phyloP scores from a whole-genome alignment of 2,888 invertebrate species.

The Ophion ventricosus region DNA sequence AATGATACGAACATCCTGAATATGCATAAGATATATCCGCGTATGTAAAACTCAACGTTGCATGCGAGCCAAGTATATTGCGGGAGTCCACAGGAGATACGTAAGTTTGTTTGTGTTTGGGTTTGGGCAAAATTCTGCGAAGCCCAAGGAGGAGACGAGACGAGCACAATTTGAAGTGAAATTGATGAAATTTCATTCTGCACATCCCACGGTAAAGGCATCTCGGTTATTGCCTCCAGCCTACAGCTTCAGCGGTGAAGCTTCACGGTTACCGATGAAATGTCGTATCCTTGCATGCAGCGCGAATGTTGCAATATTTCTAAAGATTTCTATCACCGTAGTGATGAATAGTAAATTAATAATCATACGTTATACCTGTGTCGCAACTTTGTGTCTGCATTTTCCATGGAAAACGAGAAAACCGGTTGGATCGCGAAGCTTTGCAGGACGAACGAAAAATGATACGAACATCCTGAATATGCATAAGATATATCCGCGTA shows the following conservation, averaged over 20 bases:
- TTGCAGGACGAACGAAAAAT: slow-evolving; percentile 4
- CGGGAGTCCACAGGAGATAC: too few relatives aligned
- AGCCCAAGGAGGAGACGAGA: not conserved
- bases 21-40: too few relatives aligned
- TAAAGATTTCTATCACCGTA: slow-evolving; percentile 16
- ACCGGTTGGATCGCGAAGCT: slow-evolving; percentile 51
- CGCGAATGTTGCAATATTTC: slow-evolving; percentile 17
- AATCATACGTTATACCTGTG: slow-evolving; percentile 36
- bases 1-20: too few relatives aligned
- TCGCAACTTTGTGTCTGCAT: not conserved
- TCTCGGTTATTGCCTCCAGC: not conserved
- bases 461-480: slow-evolving; percentile 49
- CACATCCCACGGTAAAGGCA: not conserved
- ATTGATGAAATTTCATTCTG: not conserved
- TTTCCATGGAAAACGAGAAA: slow-evolving; percentile 54
- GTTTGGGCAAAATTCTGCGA: not conserved
- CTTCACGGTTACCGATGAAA: slow-evolving; percentile 21
- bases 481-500: slow-evolving; percentile 33
- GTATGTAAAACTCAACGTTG: too few relatives aligned
- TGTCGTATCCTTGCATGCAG: slow-evolving; percentile 38
- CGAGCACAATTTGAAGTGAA: not conserved
- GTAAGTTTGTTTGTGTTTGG: too few relatives aligned
- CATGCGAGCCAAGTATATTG: too few relatives aligned
- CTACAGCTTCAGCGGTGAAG: not conserved
- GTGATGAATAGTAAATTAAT: slow-evolving; percentile 55